Conservation (phyloP, 2,113 vertebrate species). For the Cephalopterus ornatus region DNA sequence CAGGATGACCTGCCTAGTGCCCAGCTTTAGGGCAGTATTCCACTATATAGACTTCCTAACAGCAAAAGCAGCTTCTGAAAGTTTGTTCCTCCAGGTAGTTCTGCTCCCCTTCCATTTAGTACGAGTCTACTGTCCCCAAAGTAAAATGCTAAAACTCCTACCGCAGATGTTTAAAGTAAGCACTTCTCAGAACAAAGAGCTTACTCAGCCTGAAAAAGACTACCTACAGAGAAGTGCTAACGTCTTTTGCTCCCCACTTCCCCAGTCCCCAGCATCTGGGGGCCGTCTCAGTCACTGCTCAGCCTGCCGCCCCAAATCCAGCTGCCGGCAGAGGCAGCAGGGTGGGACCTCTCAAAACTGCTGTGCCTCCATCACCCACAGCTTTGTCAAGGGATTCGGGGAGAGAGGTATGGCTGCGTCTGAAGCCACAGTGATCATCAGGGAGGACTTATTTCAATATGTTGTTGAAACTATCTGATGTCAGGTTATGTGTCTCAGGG, state of each 20-base stretch:
- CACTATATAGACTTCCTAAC: neutral
- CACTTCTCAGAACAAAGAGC: conserved; percentile 56
- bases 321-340: neutral
- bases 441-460: conserved; percentile 75
- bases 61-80: neutral
- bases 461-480: conserved; percentile 71
- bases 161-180: neutral
- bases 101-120: neutral
- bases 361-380: conserved; percentile 43
- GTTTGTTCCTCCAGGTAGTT: neutral
- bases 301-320: conserved; percentile 21
- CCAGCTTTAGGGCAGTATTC: neutral
- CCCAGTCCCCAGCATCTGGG: neutral
- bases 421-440: conserved; percentile 49
- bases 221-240: neutral
- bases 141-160: neutral
- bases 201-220: conserved; percentile 30
- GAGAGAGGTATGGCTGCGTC: neutral
- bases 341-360: conserved; percentile 59
- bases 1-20: neutral
- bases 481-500: conserved; percentile 67
- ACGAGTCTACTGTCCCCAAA: neutral
- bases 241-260: neutral
- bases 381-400: conserved; percentile 47
- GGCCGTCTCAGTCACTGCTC: conserved; percentile 31